These are phyloP conservation scores for Glareola pratincola DNA, from an alignment of 2,113 vertebrate genomes.

Conservation along the genomic window DNA sequence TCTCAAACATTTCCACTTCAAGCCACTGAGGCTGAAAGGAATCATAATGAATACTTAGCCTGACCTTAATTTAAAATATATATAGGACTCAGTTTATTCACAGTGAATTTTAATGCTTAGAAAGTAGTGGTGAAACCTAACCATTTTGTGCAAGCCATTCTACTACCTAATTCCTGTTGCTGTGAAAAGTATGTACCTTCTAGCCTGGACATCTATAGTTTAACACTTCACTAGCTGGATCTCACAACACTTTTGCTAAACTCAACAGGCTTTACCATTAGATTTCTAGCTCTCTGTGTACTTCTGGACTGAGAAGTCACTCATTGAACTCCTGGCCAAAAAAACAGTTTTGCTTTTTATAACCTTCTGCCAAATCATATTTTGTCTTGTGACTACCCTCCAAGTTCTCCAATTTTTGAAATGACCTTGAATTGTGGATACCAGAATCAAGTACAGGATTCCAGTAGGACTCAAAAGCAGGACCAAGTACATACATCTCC, in stretches of 20 bases:
- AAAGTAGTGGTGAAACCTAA: neutral
- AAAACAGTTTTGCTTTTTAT: neutral
- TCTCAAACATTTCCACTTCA: neutral
- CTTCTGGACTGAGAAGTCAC: neutral
- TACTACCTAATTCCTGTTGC: neutral
- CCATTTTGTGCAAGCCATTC: neutral
- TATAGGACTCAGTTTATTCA: neutral
- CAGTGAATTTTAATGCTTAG: neutral
- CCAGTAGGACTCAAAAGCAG: neutral
- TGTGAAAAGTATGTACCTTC: neutral
- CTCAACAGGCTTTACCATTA: neutral
- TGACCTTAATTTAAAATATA: neutral
- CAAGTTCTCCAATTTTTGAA: neutral
- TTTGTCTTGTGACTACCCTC: neutral
- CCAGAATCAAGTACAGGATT: neutral
- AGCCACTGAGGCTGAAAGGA: neutral
- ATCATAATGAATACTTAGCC: neutral
- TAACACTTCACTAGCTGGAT: neutral
- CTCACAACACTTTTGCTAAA: neutral
- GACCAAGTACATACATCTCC: neutral
- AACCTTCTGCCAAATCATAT: neutral
- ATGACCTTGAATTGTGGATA: neutral
- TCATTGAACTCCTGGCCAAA: neutral
- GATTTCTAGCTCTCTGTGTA: neutral
- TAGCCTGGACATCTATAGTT: neutral